Evolutionary conservation across 1,140 invertebrate species (phyloP), one percentile per base, ranked within the genome.

Genomic region (Caligus rogercresseyi): DNA sequence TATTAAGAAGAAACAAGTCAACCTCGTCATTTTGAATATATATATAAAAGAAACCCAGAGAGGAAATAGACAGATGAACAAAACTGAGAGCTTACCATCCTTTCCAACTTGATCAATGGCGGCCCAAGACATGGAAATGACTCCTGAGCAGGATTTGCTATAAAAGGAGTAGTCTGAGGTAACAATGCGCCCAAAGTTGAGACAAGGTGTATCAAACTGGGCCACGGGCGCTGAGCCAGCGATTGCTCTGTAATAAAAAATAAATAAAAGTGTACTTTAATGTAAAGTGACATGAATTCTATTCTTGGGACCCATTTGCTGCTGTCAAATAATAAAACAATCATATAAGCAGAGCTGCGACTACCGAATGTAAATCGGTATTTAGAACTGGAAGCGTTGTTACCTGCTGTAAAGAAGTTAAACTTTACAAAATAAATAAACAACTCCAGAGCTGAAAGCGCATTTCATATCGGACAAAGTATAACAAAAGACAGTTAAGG

Each of bases 211-310:
- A 1, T 78, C 74, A 71, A 95, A 97, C 76, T 93, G 88, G 68
- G 86, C 81, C 64, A 98, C 83, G 0, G 95, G 95, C 0, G 94
- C 95, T 16, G 92, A 97, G 2, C 91, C 83, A 25, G 95, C 91
- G 59, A 98, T 81, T 1, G 93, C 85, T n/a, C 93, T 91, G 18
- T 68, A 73, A 72, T 19, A 67, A 63, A 66, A 67, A 52, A 54
- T n/a, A 43, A 43, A 43, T 11, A 43, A 43, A 11, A 43, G 31
- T 11, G n/a, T 43, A 43, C 7, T 43, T 43, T 43, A 43, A 43
- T 11, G n/a, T 43, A 43, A 7, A 43, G 7, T 43, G 31, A 43
- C 7, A n/a, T n/a, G n/a, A n/a, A n/a, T n/a, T n/a, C n/a, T n/a
- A n/a, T n/a, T n/a, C n/a, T n/a, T n/a, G n/a, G 23, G 15, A 14